phyloP scores from a whole-genome alignment of 2,797 vertebrate genomes.

The Rhincodon typus region DNA sequence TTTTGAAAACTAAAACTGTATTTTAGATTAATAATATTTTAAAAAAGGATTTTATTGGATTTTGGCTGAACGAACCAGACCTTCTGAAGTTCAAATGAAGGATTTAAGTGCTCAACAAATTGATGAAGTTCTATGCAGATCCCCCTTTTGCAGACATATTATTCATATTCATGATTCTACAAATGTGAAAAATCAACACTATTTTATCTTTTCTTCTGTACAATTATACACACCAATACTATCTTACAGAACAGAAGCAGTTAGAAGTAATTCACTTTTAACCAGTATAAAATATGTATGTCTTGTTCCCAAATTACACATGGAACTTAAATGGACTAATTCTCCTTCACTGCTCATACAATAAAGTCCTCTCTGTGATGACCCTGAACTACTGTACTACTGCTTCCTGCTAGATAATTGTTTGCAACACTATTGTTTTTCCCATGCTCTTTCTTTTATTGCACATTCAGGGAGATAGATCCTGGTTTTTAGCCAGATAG shows the following conservation, averaged over 20 bases:
- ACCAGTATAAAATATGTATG: constrained; percentile 17
- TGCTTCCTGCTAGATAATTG: constrained; percentile 77
- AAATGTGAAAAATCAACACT: background rate
- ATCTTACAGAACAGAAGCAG: constrained; percentile 14
- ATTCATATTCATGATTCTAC: background rate
- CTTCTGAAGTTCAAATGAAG: background rate
- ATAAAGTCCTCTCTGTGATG: constrained; percentile 33
- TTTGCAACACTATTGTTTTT: constrained; percentile 85
- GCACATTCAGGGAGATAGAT: constrained; percentile 80
- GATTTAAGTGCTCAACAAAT: no score
- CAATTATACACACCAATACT: background rate
- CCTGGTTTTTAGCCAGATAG: constrained; percentile 78
- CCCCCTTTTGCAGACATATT: no score
- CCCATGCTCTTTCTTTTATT: constrained; percentile 69
- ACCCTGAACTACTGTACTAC: background rate
- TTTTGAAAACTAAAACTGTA: background rate
- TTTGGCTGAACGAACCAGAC: background rate
- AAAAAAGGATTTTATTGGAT: background rate
- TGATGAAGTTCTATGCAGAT: background rate
- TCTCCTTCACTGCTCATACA: background rate
- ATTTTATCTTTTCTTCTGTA: background rate
- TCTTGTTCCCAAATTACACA: constrained; percentile 13
- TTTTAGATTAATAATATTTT: background rate
- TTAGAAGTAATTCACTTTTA: constrained; percentile 16
- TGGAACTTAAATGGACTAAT: constrained; percentile 35